Base-by-base conservation (phyloP, 2,113 vertebrate species). In the Megaptera novaeangliae region DNA sequence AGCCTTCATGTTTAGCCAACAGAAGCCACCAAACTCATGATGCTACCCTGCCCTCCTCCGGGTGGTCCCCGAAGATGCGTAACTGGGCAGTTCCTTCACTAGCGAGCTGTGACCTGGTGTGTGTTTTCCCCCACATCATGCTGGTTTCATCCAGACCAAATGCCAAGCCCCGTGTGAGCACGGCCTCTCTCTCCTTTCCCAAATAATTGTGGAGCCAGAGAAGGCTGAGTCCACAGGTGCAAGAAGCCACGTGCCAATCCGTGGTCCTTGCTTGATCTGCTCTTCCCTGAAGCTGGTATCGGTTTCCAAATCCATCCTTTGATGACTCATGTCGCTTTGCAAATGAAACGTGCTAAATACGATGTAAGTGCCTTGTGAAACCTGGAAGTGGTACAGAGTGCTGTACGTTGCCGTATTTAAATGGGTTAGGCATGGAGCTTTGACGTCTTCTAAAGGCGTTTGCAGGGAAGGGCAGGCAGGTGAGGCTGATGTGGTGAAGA, bases 401-500 rank as follows among this genome's bases (percentile, higher is more conserved):
- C 8, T 34, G 39, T 49, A 13, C 34, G 0, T 72, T n/a, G 3
- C 52, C 66, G 9, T 64, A 71, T 20, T 27, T 64, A 81, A 34
- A 2, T 2, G n/a, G 55, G 3, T 17, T 83, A 86, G 64, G 87
- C 21, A 49, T 1, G n/a, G 94, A 91, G 57, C 34, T 86, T 20
- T 74, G 68, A 86, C 8, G 61, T 49, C 39, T 77, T 83, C 57
- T 0, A 0, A 81, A 64, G 75, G 81, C 23, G 31, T 72, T 95
- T 39, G 2, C 4, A 4, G 0, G 14, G 84, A 83, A 77, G 95
- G 29, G 57, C 55, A 6, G 6, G 25, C 14, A 36, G 13, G 44
- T 29, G 92, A 93, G 92, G 92, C 88, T 82, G 66, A 78, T 6
- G 6, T 13, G 25, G 27, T 78, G 88, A 96, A 84, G 36, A 94